phyloP scores from a whole-genome alignment of 2,113 vertebrate genomes.

The Chloropsis hardwickii region DNA sequence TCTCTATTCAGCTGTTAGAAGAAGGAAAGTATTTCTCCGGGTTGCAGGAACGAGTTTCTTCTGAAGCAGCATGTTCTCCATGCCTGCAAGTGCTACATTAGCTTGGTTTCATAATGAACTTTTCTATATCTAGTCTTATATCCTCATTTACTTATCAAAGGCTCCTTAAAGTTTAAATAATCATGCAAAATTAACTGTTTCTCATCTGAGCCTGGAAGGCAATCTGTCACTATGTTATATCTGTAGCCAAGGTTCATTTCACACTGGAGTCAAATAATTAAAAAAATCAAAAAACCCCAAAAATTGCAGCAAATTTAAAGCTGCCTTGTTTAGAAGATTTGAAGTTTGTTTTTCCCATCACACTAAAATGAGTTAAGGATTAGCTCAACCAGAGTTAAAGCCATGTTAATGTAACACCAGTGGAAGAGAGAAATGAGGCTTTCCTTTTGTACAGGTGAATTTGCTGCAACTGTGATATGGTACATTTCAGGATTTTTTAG shows the following conservation, averaged over 20 bases:
- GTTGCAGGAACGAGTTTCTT: not conserved
- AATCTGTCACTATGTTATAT: not conserved
- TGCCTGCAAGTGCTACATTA: not conserved
- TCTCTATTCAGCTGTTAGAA: conserved; percentile 32
- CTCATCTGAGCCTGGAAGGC: not conserved
- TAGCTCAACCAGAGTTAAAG: not conserved
- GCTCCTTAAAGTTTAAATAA: not conserved
- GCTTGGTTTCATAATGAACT: not conserved
- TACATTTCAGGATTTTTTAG: not conserved
- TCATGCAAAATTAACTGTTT: not conserved
- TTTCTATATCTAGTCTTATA: not conserved
- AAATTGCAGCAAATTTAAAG: not conserved
- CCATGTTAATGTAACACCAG: not conserved
- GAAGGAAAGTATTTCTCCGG: not conserved
- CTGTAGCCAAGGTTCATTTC: not conserved
- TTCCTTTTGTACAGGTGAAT: not conserved
- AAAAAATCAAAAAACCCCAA: not conserved
- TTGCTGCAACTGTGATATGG: not conserved
- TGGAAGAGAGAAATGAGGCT: conserved; percentile 17
- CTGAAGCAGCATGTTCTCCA: not conserved
- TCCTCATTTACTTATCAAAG: not conserved
- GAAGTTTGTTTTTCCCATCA: conserved; percentile 31
- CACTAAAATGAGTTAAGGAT: conserved; percentile 8
- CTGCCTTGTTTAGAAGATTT: not conserved
- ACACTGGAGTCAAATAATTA: not conserved